A percentile compares a stretch with the other conserved stretches of the same genome.
Conservation (phyloP, 2,113 vertebrate species). For the Arizona elegans region DNA sequence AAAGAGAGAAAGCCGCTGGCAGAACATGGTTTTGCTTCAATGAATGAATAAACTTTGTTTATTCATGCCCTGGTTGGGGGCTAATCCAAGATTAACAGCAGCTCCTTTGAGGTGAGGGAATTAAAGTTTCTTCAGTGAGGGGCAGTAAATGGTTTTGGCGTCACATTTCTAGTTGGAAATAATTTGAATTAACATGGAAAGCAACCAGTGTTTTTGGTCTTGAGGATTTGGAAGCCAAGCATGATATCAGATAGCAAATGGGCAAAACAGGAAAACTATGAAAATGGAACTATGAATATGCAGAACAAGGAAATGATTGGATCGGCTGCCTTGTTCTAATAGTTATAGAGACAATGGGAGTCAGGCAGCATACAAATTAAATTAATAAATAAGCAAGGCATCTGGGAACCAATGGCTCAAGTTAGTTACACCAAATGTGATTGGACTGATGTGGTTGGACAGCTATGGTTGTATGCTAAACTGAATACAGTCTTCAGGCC, state of each 20-base stretch:
- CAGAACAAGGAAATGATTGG: not conserved
- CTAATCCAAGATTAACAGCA: not conserved
- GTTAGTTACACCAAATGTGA: not conserved
- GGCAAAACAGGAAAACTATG: not conserved
- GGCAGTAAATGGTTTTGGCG: not conserved
- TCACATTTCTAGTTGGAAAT: not conserved
- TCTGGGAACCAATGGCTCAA: not conserved
- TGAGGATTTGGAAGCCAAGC: not conserved
- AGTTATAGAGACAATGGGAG: not conserved
- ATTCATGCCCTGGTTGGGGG: not conserved
- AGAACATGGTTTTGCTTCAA: not conserved
- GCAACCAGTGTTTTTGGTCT: not conserved
- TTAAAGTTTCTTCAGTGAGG: not conserved
- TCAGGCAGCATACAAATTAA: not conserved
- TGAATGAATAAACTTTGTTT: not conserved
- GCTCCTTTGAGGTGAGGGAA: not conserved
- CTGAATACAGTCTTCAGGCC: not conserved
- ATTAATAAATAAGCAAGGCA: not conserved
- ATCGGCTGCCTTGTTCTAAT: not conserved
- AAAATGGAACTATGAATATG: not conserved
- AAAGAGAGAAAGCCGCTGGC: not conserved
- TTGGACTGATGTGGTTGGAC: not conserved
- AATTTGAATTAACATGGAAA: not conserved
- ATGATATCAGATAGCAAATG: not conserved
- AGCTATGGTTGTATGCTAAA: not conserved